Conservation (phyloP, 2,888 invertebrate species). For the Zaprionus obscuricornis region DNA sequence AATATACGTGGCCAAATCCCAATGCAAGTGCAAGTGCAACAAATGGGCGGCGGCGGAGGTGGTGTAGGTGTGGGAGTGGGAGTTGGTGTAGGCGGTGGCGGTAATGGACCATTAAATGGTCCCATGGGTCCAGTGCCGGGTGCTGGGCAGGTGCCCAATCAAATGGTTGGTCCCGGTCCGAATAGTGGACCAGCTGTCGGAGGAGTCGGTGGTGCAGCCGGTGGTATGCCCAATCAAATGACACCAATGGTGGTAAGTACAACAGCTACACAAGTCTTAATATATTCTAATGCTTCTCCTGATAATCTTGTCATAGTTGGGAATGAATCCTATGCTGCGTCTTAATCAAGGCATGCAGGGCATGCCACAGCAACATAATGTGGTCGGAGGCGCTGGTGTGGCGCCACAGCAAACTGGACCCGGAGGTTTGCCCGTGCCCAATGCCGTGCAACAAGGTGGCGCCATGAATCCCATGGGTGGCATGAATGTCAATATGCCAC, state of each 20-base stretch:
- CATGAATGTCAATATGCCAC: constrained; percentile 78
- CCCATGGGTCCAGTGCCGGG: constrained; percentile 56
- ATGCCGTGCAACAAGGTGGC: constrained; percentile 74
- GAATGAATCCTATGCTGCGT: constrained; percentile 83
- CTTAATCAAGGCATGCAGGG: constrained; percentile 84
- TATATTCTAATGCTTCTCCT: neutral
- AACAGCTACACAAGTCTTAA: neutral
- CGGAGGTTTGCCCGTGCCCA: constrained; percentile 71
- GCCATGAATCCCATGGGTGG: constrained; percentile 77
- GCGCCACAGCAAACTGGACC: constrained; percentile 69
- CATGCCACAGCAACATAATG: constrained; percentile 78
- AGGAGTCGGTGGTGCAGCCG: constrained; percentile 53
- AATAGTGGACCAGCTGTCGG: constrained; percentile 81
- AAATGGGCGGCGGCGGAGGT: constrained; percentile 75
- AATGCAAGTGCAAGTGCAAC: no score
- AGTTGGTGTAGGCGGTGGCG: constrained; percentile 2
- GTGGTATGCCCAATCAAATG: constrained; percentile 52
- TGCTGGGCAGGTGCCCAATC: constrained; percentile 76
- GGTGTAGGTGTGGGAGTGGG: constrained; percentile 70
- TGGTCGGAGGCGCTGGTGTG: constrained; percentile 48
- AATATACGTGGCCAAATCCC: constrained; percentile 83
- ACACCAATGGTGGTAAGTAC: constrained; percentile 52
- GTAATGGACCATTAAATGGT: constrained; percentile 20
- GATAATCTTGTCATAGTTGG: no score
- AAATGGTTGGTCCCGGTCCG: constrained; percentile 75